Evolutionary conservation across 2,113 vertebrate species (phyloP).

Genomic region (Turdus rufiventris): DNA sequence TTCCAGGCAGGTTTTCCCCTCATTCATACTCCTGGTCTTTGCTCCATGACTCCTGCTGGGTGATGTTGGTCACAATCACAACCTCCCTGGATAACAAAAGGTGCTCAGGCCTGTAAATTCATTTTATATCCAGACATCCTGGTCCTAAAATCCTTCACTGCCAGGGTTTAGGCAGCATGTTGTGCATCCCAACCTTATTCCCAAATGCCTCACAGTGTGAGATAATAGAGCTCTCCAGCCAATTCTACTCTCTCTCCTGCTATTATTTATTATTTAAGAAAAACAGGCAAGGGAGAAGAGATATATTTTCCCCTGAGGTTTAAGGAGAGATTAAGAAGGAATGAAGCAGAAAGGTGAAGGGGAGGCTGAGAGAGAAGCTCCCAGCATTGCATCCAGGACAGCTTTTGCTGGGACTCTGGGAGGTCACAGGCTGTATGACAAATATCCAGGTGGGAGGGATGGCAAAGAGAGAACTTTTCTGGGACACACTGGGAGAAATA

Average conservation of each 20-base stretch:
- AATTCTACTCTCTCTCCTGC: background rate
- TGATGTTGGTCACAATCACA: background rate
- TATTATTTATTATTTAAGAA: slow-evolving; percentile 52
- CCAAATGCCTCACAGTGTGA: background rate
- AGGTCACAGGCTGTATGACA: background rate
- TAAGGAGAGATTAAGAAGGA: background rate
- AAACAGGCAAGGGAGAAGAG: slow-evolving; percentile 17
- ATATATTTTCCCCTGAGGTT: background rate
- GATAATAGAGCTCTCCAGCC: slow-evolving; percentile 11
- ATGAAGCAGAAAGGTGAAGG: background rate
- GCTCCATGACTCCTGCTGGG: background rate
- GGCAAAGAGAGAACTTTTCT: background rate
- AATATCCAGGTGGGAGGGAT: background rate
- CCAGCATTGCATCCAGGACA: background rate
- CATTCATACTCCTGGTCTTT: background rate
- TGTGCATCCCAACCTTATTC: background rate
- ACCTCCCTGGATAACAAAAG: background rate
- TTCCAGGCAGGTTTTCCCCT: background rate
- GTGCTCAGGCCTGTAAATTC: background rate
- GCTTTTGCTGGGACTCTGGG: background rate
- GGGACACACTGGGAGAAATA: background rate
- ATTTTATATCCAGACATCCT: background rate
- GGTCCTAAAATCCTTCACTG: background rate
- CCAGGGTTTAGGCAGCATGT: background rate
- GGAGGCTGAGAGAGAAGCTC: background rate